Base-by-base conservation (phyloP, 2,888 invertebrate genomes). In the Chesias legatella region DNA sequence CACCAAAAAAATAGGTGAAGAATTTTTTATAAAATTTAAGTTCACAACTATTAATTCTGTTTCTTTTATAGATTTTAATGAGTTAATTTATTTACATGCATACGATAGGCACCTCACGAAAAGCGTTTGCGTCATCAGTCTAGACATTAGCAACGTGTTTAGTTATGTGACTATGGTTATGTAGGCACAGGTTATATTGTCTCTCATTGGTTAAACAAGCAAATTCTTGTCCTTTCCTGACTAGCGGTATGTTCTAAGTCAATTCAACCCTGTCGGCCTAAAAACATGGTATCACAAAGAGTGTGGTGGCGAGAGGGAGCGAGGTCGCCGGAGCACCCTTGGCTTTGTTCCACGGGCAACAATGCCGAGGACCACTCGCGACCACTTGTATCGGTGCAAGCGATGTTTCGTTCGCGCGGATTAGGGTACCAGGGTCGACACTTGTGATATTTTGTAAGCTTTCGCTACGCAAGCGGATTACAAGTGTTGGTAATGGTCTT, bases 281-380 rank as follows among this genome's bases (percentile, higher is more conserved):
- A 85, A 82, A 84, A 83, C 84, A 83, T 81, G 85, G 71, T 82
- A 73, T 69, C 74, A 82, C 80, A 84, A 84, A 84, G 81, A 81
- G 74, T 79, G 69, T 71, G 74, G 73, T 60, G 64, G 62, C 43
- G 60, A 63, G 65, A 60, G 67, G 61, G 67, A 54, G 72, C 73
- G 79, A 80, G 81, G 81, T 75, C 77, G 72, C 73, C 76, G 58
- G 60, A 84, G 83, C 56, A 73, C 83, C 66, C 83, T 84, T 72
- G 53, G 78, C 81, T 81, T 85, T 85, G 85, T 85, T 81, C 83
- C 67, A 72, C 80, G 67, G 73, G 77, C 80, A 82, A 84, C 84
- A 84, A 84, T 84, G 73, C 78, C 78, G 63, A 48, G 22, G 22
- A 40, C 66, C 67, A 68, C 82, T 79, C 58, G 63, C 73, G 70